These are phyloP conservation scores for Charina bottae DNA, from an alignment of 2,113 vertebrate genomes.

Conservation along the genomic window DNA sequence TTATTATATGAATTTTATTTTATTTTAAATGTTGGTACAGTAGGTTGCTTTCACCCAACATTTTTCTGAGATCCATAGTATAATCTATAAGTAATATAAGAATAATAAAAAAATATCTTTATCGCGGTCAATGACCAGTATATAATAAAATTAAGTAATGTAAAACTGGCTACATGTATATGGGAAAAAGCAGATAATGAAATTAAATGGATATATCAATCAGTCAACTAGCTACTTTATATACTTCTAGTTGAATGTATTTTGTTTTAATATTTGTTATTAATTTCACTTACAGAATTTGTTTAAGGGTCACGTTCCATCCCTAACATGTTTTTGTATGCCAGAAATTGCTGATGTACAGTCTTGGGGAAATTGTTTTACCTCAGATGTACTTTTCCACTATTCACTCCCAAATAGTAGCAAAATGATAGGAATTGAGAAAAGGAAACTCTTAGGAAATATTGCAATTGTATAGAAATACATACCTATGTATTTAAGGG, in stretches of 20 bases:
- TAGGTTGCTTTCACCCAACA: neutral
- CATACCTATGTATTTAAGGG: slow-evolving; percentile 58
- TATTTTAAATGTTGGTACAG: neutral
- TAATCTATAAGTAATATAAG: neutral
- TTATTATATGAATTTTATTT: neutral
- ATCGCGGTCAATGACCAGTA: neutral
- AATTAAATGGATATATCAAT: neutral
- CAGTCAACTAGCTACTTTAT: neutral
- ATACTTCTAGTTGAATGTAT: slow-evolving; percentile 43
- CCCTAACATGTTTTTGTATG: slow-evolving; percentile 24
- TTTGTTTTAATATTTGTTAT: slow-evolving; percentile 25
- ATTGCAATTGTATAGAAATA: slow-evolving; percentile 52
- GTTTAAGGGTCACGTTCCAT: slow-evolving; percentile 16
- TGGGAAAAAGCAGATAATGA: too few species aligned
- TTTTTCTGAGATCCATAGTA: neutral
- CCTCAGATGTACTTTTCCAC: slow-evolving; percentile 9
- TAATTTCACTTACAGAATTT: slow-evolving; percentile 30
- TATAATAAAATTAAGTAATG: neutral
- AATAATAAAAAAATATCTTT: neutral
- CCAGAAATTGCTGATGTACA: slow-evolving; percentile 37
- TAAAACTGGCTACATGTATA: neutral
- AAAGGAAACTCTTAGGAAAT: slow-evolving; percentile 58
- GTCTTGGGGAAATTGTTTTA: slow-evolving; percentile 20
- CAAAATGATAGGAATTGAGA: slow-evolving; percentile 66
- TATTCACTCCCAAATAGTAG: slow-evolving; percentile 44